phyloP scores from a whole-genome alignment of 2,797 vertebrate species.

The Pristis pectinata region DNA sequence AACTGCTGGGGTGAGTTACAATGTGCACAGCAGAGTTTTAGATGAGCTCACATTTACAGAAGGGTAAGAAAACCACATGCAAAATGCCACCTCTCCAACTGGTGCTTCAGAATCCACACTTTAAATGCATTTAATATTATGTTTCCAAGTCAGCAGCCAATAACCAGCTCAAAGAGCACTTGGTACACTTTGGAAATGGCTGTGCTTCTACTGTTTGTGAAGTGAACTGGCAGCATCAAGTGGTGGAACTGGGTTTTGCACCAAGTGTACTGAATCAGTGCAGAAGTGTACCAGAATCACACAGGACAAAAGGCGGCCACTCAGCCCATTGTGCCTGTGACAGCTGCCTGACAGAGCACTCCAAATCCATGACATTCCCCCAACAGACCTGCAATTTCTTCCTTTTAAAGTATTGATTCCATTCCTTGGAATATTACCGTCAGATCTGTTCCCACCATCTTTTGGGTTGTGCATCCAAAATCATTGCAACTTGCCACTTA shows the following conservation, averaged over 20 bases:
- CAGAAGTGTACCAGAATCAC: background rate
- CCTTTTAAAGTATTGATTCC: background rate
- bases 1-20: background rate
- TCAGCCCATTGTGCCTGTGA: background rate
- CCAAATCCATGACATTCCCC: background rate
- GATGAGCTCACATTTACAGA: background rate
- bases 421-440: background rate
- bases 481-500: background rate
- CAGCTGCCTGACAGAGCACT: background rate
- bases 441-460: background rate
- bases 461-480: background rate
- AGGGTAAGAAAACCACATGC: background rate
- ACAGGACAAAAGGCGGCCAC: background rate
- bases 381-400: background rate
- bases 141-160: background rate
- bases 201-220: background rate
- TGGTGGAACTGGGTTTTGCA: background rate
- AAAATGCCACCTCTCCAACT: background rate
- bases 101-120: background rate
- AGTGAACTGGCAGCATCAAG: conserved; percentile 17
- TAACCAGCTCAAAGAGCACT: background rate
- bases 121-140: background rate
- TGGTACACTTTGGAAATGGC: background rate
- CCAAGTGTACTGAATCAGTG: background rate
- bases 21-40: background rate